Base-by-base conservation (phyloP, 2,888 invertebrate genomes). In the Synanthedon tipuliformis region DNA sequence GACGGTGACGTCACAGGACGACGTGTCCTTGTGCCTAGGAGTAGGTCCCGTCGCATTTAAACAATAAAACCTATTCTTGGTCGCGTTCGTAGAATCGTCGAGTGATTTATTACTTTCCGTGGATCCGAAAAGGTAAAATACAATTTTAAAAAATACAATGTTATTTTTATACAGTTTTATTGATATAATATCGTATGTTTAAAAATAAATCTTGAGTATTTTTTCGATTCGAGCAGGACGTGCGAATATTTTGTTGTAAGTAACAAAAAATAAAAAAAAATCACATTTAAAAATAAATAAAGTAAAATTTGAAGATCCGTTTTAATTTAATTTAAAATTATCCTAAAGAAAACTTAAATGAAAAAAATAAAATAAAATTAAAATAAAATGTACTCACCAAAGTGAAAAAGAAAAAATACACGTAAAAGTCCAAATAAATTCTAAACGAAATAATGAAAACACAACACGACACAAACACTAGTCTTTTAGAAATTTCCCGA, bases 1-100 rank as follows among this genome's bases (percentile, higher is more conserved):
- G 71, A 61, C 66, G 70, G 80, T 87, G 86, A 87, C 87, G 86
- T 87, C 87, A 87, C 78, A 61, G 76, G 71, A 75, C 78, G 80
- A 81, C 81, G 83, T 85, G 83, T 80, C 84, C 83, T 81, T 80
- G 79, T 69, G 61, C 64, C 61, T 68, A 75, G 68, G 70, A 69
- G 80, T 82, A 83, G 73, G 68, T 71, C 61, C 61, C 57, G 64
- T 63, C 68, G 63, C 63, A 68, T 61, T 61, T 34, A 2, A 34
- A 34, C 34, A 10, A 34, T 34, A 34, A 34, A 27, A 34, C 2
- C 34, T 34, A 34, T 34, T 34, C 2, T 34, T 34, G 5, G 34
- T 34, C 1, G 34, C 34, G 34, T 34, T 34, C 34, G 34, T 34
- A 34, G 34, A 34, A 58, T 54, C 62, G 53, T 23, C 40, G 18